Evolutionary conservation across 2,113 vertebrate species (phyloP), one percentile per base, ranked within the genome.

Genomic region (Nerophis ophidion): DNA sequence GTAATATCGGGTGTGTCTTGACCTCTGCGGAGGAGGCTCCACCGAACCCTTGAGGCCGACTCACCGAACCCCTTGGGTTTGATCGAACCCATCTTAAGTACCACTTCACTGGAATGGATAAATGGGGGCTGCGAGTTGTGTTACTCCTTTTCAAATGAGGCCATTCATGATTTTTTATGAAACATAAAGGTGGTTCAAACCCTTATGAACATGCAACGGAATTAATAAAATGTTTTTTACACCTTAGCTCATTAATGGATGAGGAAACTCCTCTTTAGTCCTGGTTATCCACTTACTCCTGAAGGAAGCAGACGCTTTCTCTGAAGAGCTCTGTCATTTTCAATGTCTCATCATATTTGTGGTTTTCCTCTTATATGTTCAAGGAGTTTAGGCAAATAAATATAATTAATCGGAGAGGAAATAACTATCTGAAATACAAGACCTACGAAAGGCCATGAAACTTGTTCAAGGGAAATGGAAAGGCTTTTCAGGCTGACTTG

Each of bases 61-160:
- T 26, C 26, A 26, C 26, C 26, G 26, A 26, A 26, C 26, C 26
- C 26, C 26, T 26, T 3, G 26, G 26, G 26, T 26, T 26, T 26
- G 26, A 26, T 26, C 26, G 26, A 26, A 26, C 26, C 26, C 26
- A 26, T 0, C 3, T 26, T 26, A 26, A 26, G 26, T 3, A 26
- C 26, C 26, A 26, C 88, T 87, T 86, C 89, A 90, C 88, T 87
- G 87, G 84, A 90, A 38, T 9, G 52, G 38, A 38, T 17, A 9
- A 60, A 16, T 40, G 40, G 12, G 12, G 40, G 40, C 4, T 44
- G 40, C 11, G 12, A 44, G 40, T 44, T 44, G 40, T 12, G 40
- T 44, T 44, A 12, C 40, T 44, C 40, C 38, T 40, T 40, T 40
- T 40, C 38, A 40, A 40, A 40, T 10, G 38, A 63, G 15, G n/a